Evolutionary conservation across 2,888 invertebrate genomes (phyloP).

Genomic region (Caenorhabditis auriculariae): DNA sequence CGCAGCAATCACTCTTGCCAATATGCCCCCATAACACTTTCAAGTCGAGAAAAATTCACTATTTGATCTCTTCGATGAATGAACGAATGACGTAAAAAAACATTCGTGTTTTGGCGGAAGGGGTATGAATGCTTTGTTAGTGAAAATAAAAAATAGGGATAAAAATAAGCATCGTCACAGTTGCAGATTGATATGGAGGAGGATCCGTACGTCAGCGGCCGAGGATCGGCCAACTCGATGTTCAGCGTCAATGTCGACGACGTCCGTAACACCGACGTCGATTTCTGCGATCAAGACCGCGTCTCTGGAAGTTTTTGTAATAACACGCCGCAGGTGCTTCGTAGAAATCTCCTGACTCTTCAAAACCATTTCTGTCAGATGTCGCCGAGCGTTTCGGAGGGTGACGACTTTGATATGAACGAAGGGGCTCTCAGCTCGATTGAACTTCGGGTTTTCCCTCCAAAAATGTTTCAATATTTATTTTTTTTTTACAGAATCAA

Average conservation of each 20-base stretch:
- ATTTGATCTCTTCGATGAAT: too few relatives aligned
- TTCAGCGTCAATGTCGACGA: constrained; percentile 11
- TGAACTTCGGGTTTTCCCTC: constrained; percentile 7
- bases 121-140: too few relatives aligned
- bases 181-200: constrained; percentile 12
- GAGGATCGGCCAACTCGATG: constrained; percentile 16
- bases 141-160: too few relatives aligned
- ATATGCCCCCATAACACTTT: too few relatives aligned
- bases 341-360: too few relatives aligned
- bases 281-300: too few relatives aligned
- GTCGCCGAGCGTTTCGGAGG: constrained; percentile 36
- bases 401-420: constrained; percentile 13
- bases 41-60: too few relatives aligned
- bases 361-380: too few relatives aligned
- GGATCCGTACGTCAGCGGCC: constrained; percentile 10
- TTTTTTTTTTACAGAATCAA: constrained; percentile 3
- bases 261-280: constrained; percentile 4
- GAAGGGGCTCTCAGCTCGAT: constrained; percentile 10
- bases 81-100: too few relatives aligned
- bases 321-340: constrained; percentile 43
- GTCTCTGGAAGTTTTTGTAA: constrained; percentile 31
- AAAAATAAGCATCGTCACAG: neutral
- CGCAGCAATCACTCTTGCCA: too few relatives aligned
- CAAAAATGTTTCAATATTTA: constrained; percentile 1
- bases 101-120: too few relatives aligned